Evolutionary conservation across 2,797 vertebrate species (phyloP).

Genomic region (Mallotus villosus): DNA sequence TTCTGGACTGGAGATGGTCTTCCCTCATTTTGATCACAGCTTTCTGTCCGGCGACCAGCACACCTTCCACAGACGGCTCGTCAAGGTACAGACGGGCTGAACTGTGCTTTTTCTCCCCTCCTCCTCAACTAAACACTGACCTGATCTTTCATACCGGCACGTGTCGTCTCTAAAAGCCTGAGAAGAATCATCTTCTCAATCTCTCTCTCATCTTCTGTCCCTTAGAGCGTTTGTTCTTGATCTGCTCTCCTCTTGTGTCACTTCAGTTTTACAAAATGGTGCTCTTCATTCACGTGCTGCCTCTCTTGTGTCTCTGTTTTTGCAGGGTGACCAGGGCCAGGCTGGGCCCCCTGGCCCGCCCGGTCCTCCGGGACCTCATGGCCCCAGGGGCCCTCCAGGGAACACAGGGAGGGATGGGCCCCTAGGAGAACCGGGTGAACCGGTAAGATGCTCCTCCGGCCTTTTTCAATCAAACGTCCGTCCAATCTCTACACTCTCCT

Average conservation of each 20-base stretch:
- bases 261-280: too few species aligned
- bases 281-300: too few species aligned
- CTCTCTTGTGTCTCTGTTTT: not conserved
- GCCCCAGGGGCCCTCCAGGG: slow-evolving; percentile 80
- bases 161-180: not conserved
- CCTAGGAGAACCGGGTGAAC: slow-evolving; percentile 72
- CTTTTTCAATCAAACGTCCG: not conserved
- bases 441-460: slow-evolving; percentile 62
- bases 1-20: slow-evolving; percentile 74
- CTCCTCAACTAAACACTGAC: not conserved
- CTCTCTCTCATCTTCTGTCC: not conserved
- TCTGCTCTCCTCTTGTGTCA: not conserved
- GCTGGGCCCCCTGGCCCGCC: slow-evolving; percentile 78
- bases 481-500: not conserved
- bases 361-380: slow-evolving; percentile 76
- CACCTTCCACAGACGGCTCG: slow-evolving; percentile 65
- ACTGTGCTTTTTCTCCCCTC: slow-evolving; percentile 1
- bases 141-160: not conserved
- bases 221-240: not conserved
- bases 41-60: slow-evolving; percentile 77
- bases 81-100: slow-evolving; percentile 74
- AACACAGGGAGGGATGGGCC: slow-evolving; percentile 83
- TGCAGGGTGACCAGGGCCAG: slow-evolving; percentile 81
- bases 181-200: too few species aligned
- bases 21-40: slow-evolving; percentile 73